phyloP scores from a whole-genome alignment of 2,888 invertebrate species.

The Euzophera pinguis region DNA sequence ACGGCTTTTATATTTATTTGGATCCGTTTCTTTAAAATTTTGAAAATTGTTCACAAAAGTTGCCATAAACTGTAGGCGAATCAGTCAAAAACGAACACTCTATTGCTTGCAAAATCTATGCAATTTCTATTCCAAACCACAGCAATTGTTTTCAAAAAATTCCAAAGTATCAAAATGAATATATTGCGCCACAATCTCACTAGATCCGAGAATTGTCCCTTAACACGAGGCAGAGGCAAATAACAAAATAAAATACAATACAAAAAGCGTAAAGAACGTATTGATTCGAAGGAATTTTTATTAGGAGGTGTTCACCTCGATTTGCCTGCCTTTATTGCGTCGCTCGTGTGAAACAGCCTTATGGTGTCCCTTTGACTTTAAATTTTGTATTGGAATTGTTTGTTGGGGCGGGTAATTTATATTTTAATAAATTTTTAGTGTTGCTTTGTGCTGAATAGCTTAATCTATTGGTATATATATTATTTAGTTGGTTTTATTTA shows the following conservation, averaged over 20 bases:
- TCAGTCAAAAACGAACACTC: too few relatives aligned
- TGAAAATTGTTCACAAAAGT: too few relatives aligned
- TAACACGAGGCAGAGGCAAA: conserved; percentile 70
- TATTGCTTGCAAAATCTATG: too few relatives aligned
- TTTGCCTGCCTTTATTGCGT: conserved; percentile 59
- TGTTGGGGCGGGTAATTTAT: conserved; percentile 2
- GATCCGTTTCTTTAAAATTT: too few relatives aligned
- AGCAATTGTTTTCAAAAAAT: not conserved
- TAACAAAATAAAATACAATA: conserved; percentile 77
- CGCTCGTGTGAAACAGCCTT: conserved; percentile 22
- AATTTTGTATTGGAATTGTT: conserved; percentile 8
- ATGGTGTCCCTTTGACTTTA: conserved; percentile 1
- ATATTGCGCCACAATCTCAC: conserved; percentile 30
- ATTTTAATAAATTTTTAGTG: not conserved
- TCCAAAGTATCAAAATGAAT: conserved; percentile 37
- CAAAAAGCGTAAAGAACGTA: conserved; percentile 77
- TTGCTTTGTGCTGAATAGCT: not conserved
- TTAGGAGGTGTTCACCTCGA: conserved; percentile 71
- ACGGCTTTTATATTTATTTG: too few relatives aligned
- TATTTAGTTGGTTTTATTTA: not conserved
- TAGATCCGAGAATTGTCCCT: conserved; percentile 73
- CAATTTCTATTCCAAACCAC: too few relatives aligned
- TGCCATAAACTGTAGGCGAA: too few relatives aligned
- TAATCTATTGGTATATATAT: not conserved
- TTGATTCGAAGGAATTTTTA: conserved; percentile 80